Percentiles rank a stretch among this genome's conserved stretches.
Conservation (phyloP, 2,888 invertebrate genomes). For the Cryptophagus acutangulus region DNA sequence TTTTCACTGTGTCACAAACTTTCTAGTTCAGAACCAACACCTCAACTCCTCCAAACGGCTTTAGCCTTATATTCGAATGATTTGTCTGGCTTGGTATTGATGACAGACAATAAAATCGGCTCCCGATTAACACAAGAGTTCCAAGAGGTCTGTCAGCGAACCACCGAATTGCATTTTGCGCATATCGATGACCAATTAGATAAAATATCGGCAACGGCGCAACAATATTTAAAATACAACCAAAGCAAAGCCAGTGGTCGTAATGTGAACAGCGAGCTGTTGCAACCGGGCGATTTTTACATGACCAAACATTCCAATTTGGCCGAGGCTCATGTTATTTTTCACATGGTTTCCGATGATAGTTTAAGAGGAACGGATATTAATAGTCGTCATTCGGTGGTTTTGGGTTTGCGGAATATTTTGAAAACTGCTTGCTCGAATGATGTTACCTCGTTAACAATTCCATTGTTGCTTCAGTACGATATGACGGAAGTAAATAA, state of each 20-base stretch:
- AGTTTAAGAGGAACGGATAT: conserved; percentile 67
- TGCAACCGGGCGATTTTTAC: conserved; percentile 81
- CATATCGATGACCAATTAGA: conserved; percentile 81
- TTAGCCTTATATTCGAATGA: conserved; percentile 90
- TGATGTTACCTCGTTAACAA: conserved; percentile 87
- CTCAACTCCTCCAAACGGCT: conserved; percentile 85
- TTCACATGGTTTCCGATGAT: conserved; percentile 92
- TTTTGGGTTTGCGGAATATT: conserved; percentile 90
- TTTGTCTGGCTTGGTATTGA: conserved; percentile 79
- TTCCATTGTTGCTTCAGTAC: conserved; percentile 88
- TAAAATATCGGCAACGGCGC: conserved; percentile 51
- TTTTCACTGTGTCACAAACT: conserved; percentile 3
- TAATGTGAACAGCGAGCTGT: conserved; percentile 50
- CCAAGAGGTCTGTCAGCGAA: conserved; percentile 64
- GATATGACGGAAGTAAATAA: conserved; percentile 82
- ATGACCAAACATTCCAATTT: conserved; percentile 89
- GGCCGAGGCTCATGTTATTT: conserved; percentile 89
- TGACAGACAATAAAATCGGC: conserved; percentile 58
- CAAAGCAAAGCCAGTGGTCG: conserved; percentile 23
- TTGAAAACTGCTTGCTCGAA: conserved; percentile 92
- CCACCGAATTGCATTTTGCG: conserved; percentile 94
- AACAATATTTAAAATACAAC: conserved; percentile 35
- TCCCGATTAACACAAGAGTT: conserved; percentile 54
- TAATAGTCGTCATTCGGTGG: conserved; percentile 91
- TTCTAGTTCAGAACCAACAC: conserved; percentile 57